Conservation (phyloP, 2,797 vertebrate genomes). For the Pelochelys cantorii region DNA sequence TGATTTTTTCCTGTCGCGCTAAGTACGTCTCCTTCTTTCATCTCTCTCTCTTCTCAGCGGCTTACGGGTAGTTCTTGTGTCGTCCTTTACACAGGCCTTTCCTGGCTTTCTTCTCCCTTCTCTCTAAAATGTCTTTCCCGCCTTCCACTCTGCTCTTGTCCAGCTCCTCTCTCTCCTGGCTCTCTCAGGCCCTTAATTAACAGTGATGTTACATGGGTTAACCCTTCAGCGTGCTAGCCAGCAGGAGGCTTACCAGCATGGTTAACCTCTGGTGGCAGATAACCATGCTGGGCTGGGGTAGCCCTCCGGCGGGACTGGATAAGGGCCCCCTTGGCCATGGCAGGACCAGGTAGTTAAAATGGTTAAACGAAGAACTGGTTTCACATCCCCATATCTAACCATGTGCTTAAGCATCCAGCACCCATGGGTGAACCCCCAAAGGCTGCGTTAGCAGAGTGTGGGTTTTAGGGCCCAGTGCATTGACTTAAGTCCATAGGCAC, state of each 20-base stretch:
- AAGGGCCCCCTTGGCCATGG: too few relatives aligned
- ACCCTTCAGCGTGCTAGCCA: too few relatives aligned
- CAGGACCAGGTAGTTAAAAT: too few relatives aligned
- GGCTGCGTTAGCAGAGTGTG: too few relatives aligned
- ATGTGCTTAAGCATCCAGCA: rapidly evolving
- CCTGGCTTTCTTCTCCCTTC: neutral
- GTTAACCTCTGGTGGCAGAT: too few relatives aligned
- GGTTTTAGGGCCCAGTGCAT: too few relatives aligned
- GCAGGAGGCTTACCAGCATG: too few relatives aligned
- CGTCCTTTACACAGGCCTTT: neutral
- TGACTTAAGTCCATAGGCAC: neutral
- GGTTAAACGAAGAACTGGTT: too few relatives aligned
- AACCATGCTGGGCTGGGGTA: too few relatives aligned
- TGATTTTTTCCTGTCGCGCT: neutral
- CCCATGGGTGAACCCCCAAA: neutral
- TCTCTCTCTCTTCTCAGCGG: neutral
- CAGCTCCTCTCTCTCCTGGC: neutral
- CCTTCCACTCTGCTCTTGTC: neutral
- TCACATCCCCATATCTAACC: rapidly evolving
- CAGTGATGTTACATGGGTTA: too few relatives aligned
- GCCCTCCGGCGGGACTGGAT: too few relatives aligned
- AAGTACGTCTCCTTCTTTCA: neutral
- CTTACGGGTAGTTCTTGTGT: rapidly evolving
- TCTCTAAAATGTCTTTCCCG: neutral
- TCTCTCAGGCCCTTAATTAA: neutral